Percentiles rank a stretch among this genome's conserved stretches.
phyloP scores from a whole-genome alignment of 2,797 vertebrate species.

The Clamator glandarius region DNA sequence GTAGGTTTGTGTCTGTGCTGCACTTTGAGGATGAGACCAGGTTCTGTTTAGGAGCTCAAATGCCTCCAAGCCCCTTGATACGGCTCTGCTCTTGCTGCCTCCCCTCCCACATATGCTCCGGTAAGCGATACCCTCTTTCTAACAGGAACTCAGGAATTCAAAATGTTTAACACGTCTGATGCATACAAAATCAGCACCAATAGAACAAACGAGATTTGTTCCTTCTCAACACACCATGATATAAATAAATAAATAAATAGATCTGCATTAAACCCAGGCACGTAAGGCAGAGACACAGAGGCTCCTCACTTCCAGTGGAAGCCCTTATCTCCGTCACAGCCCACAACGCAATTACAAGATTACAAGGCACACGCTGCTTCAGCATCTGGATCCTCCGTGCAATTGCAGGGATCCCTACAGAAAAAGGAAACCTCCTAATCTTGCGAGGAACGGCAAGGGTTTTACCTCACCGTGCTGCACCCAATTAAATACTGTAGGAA shows the following conservation, averaged over 20 bases:
- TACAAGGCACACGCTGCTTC: slow-evolving; percentile 53
- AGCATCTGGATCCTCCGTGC: slow-evolving; percentile 18
- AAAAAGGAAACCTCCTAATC: background rate
- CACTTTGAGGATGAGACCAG: background rate
- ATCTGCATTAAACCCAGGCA: background rate
- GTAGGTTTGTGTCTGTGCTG: background rate
- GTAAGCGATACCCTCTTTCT: background rate
- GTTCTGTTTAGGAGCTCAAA: background rate
- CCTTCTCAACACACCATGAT: background rate
- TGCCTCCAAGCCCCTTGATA: background rate
- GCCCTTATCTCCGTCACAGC: slow-evolving; percentile 44
- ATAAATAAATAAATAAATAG: background rate
- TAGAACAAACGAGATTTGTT: background rate
- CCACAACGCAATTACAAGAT: slow-evolving; percentile 45
- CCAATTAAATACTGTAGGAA: background rate
- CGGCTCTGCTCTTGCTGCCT: background rate
- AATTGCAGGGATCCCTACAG: background rate
- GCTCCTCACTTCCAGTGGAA: background rate
- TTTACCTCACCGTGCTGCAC: background rate
- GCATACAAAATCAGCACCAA: background rate
- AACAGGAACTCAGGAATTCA: background rate
- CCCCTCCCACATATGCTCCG: accelerated
- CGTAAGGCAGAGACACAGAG: background rate
- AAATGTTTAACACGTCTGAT: background rate
- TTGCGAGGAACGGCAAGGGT: accelerated